These are phyloP conservation scores for Scaptomyza reducta DNA, from an alignment of 2,888 invertebrate species.

Conservation along the genomic window DNA sequence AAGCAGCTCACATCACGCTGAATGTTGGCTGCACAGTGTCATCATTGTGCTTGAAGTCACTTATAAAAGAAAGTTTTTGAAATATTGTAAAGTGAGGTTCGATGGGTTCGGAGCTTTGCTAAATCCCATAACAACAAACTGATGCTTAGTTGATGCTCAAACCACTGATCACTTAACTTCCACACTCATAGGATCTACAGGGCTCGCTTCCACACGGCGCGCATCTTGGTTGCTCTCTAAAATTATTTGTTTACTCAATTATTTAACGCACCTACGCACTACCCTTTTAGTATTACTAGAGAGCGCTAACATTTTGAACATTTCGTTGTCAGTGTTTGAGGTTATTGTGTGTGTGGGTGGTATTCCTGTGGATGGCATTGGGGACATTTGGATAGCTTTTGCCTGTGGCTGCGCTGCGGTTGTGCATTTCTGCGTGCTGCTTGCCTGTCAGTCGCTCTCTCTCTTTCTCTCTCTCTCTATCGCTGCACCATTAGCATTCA, in stretches of 20 bases:
- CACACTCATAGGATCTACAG: too few species aligned
- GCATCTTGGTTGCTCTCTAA: neutral
- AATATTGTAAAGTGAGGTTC: too few species aligned
- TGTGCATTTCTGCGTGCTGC: conserved; percentile 71
- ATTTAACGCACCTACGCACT: neutral
- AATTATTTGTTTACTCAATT: neutral
- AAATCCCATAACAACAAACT: too few species aligned
- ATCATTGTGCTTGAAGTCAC: neutral
- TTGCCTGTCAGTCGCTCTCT: conserved; percentile 29
- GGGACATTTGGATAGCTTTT: conserved; percentile 37
- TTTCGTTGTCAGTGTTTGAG: conserved; percentile 24
- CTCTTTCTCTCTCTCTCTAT: neutral
- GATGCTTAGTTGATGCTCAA: neutral
- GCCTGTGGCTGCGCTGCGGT: conserved; percentile 69
- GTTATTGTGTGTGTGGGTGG: conserved; percentile 37
- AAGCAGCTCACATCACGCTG: conserved; percentile 58
- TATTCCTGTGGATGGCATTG: neutral
- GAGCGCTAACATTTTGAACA: conserved; percentile 16
- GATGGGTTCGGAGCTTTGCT: too few species aligned
- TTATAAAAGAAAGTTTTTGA: neutral
- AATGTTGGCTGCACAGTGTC: conserved; percentile 51
- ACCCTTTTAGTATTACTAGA: conserved; percentile 5
- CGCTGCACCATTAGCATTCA: conserved; percentile 71
- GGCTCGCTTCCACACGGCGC: neutral
- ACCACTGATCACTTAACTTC: neutral